These are phyloP conservation scores for Callyntrura guangdongensis DNA, from an alignment of 2,888 invertebrate genomes.

Conservation along the genomic window DNA sequence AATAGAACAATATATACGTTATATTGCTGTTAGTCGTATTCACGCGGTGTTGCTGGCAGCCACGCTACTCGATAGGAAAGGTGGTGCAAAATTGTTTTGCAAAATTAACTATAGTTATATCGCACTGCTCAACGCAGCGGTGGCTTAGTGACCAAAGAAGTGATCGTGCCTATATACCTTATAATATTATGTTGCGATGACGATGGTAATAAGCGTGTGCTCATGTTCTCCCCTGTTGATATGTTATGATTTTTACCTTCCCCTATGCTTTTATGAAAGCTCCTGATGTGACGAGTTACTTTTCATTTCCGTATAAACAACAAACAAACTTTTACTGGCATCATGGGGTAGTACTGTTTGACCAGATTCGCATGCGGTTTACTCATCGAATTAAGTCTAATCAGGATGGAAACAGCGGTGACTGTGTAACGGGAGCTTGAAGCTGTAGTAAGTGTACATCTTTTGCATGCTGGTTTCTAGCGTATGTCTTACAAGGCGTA, in stretches of 20 bases:
- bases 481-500: too few species aligned
- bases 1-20: too few species aligned
- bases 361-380: neutral
- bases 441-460: neutral
- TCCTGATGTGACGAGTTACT: conserved; percentile 41
- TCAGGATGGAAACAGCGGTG: conserved; percentile 15
- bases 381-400: neutral
- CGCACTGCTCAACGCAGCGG: neutral
- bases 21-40: too few species aligned
- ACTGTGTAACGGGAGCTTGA: conserved; percentile 36
- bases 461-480: too few species aligned
- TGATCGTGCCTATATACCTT: neutral
- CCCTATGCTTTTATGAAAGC: conserved; percentile 8
- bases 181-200: conserved; percentile 12
- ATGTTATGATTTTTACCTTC: conserved; percentile 64
- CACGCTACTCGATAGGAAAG: too few species aligned
- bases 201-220: neutral
- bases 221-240: conserved; percentile 55
- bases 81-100: neutral
- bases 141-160: neutral
- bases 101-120: neutral
- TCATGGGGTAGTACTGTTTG: neutral
- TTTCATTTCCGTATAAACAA: conserved; percentile 47
- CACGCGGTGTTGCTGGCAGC: too few species aligned
- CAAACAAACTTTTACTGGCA: conserved; percentile 48